Evolutionary conservation across 2,888 invertebrate species (phyloP), one percentile per base, ranked within the genome.

Genomic region (Acholoe squamosa): DNA sequence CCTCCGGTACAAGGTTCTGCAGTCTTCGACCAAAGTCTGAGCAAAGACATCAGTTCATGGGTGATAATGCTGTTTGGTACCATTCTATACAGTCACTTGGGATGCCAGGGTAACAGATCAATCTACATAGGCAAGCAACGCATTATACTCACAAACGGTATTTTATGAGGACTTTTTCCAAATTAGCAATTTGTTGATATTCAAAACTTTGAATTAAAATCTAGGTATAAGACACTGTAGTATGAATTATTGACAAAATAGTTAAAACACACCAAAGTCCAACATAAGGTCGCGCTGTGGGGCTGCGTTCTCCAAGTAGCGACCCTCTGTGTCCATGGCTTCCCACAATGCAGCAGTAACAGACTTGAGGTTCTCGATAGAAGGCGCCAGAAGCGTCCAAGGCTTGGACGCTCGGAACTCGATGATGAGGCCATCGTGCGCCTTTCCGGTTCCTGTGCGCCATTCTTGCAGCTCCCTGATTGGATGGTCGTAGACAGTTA

Each of bases 371-470:
- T 94, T 94, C 90, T 95, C 95, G 33, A 94, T 96, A 89, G 97
- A 96, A 89, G 97, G 96, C 96, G 95, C 96, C 94, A 95, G 96
- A 94, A 94, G 96, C 33, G 94, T 93, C 95, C 95, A 96, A 14
- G 95, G 94, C 94, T 97, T 96, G 92, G 97, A 96, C 91, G 96
- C 97, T 77, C 97, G 96, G 95, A 97, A 97, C 94, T 97, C 97
- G 91, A 97, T 95, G 91, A 96, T 96, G 89, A 97, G 95, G 91
- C 97, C 96, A 95, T 97, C 97, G 95, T 97, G 97, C 91, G 96
- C 96, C 90, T 97, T 96, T 16, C 97, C 97, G 43, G 97, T 97
- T n/a, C 97, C 97, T 67, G 97, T 96, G 91, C 97, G 95, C 97
- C 97, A 97, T 96, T 97, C 96, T 92, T 97, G 96, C 84, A 97